Conservation (phyloP, 2,888 invertebrate genomes). For the Clostera curtula region DNA sequence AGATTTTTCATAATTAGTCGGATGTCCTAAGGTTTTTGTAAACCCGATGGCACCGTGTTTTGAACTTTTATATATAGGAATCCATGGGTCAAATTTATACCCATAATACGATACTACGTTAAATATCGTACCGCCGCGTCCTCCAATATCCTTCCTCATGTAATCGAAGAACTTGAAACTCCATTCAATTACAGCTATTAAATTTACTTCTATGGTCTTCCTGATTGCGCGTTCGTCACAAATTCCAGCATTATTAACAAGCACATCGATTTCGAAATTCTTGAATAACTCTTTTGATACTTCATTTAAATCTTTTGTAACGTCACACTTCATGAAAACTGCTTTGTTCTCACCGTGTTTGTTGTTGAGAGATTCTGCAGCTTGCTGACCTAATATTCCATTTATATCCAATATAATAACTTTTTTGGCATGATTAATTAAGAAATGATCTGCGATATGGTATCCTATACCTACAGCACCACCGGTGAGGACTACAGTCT, state of each 20-base stretch:
- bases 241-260: conserved; percentile 56
- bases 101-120: conserved; percentile 78
- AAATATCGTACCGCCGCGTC: conserved; percentile 76
- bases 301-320: conserved; percentile 51
- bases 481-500: conserved; percentile 55
- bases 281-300: conserved; percentile 33
- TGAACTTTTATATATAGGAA: conserved; percentile 75
- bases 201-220: conserved; percentile 30
- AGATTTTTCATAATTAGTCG: conserved; percentile 51
- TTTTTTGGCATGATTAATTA: conserved; percentile 43
- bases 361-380: conserved; percentile 41
- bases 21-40: conserved; percentile 57
- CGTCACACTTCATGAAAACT: conserved; percentile 63
- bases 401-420: conserved; percentile 27
- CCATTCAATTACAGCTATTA: conserved; percentile 26
- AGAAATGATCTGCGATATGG: conserved; percentile 48
- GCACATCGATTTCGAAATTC: conserved; percentile 42
- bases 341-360: conserved; percentile 53
- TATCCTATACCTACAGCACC: conserved; percentile 69
- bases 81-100: conserved; percentile 54
- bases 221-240: conserved; percentile 13
- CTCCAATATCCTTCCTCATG: conserved; percentile 64
- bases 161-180: conserved; percentile 61
- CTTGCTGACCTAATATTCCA: conserved; percentile 32
- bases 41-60: conserved; percentile 72